Evolutionary conservation across 2,888 invertebrate genomes (phyloP), one percentile per base, ranked within the genome.

Genomic region (Dendrolimus houi): DNA sequence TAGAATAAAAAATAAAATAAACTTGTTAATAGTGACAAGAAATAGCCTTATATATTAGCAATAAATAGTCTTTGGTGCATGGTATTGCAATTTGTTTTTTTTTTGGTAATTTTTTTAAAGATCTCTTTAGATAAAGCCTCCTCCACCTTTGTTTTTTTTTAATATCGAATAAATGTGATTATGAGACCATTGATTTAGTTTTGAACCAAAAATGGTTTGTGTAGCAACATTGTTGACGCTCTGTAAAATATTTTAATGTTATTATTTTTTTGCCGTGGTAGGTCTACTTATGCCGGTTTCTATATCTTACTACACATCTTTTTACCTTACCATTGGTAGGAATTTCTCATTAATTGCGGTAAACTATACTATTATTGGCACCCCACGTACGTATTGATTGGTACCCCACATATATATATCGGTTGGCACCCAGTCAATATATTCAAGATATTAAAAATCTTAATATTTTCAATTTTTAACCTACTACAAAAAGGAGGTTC

Each of bases 171-270:
- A 71, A 78, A 81, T 87, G 87, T 89, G 88, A 88, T 88, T 77
- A 79, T 74, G 79, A 85, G 77, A 88, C 88, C 88, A 89, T 89
- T 87, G 88, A 88, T 81, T 76, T 82, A 78, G 72, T 70, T 73
- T 70, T 63, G 65, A 66, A 82, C 79, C 84, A 82, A 85, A 85
- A 75, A 77, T 71, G 76, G 78, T 82, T 81, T 69, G 72, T 72
- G 67, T 68, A 68, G 72, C 75, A 71, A 78, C 71, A 72, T 79
- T 83, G 80, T 83, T 82, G 75, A 76, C 72, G 74, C 72, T 80
- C 73, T 83, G 66, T 68, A 70, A 69, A 69, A 12, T 47, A 47
- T 10, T 47, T 47, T 47, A 10, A 67, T 67, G 63, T 66, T 67
- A 60, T 61, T 65, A 62, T 62, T 64, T 68, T 64, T 67, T 64